These are phyloP conservation scores for Chrysolina haemoptera DNA, from an alignment of 2,888 invertebrate genomes.

Conservation along the genomic window DNA sequence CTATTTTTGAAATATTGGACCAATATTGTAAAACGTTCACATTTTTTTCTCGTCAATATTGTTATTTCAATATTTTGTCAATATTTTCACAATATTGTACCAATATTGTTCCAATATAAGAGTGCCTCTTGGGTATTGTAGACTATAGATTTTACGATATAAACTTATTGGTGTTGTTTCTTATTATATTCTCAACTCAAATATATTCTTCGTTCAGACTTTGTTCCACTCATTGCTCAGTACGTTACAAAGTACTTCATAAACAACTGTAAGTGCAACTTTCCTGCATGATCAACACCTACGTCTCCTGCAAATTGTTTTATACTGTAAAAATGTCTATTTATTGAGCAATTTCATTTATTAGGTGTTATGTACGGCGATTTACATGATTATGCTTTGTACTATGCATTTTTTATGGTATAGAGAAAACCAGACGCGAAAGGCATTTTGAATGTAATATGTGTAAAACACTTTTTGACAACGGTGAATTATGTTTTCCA, in stretches of 20 bases:
- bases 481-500: slow-evolving; percentile 36
- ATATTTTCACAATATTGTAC: no score
- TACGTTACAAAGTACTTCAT: slow-evolving; percentile 43
- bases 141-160: no score
- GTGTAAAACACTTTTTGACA: slow-evolving; percentile 43
- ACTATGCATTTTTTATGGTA: slow-evolving; percentile 36
- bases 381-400: slow-evolving; percentile 45
- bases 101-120: no score
- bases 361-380: slow-evolving; percentile 46
- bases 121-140: no score
- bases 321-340: slow-evolving; percentile 40
- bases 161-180: no score
- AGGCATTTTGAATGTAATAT: slow-evolving; percentile 36
- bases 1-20: no score
- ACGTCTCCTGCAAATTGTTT: slow-evolving; percentile 51
- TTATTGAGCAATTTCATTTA: slow-evolving; percentile 47
- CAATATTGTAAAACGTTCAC: no score
- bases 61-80: no score
- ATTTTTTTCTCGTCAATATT: no score
- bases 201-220: slow-evolving; percentile 21
- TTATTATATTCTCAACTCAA: neutral
- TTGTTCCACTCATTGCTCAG: slow-evolving; percentile 47
- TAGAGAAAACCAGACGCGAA: slow-evolving; percentile 17
- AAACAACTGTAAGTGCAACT: slow-evolving; percentile 51
- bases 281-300: slow-evolving; percentile 50